Percentiles rank a stretch among this genome's conserved stretches.
These are phyloP conservation scores for Palaemon carinicauda DNA, from an alignment of 1,140 invertebrate genomes.

Conservation along the genomic window DNA sequence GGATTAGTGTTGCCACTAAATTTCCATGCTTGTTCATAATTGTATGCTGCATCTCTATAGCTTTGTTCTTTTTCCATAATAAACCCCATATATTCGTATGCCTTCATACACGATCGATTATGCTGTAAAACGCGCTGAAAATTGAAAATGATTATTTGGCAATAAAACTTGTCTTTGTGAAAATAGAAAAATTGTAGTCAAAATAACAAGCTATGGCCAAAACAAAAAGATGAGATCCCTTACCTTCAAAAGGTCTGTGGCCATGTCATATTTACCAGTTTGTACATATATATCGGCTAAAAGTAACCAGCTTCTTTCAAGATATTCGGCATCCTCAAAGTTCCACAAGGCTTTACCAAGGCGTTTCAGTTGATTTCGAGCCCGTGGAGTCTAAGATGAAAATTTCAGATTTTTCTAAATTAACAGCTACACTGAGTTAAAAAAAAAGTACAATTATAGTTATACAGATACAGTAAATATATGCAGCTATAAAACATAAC, in stretches of 20 bases:
- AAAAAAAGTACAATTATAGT: too few species aligned
- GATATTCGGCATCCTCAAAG: constrained; percentile 93
- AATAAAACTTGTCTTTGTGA: background rate
- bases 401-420: background rate
- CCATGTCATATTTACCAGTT: constrained; percentile 85
- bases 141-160: background rate
- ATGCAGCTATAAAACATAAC: too few species aligned
- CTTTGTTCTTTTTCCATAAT: constrained; percentile 93
- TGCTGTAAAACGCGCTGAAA: constrained; percentile 78
- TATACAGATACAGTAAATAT: too few species aligned
- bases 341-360: constrained; percentile 88
- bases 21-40: constrained; percentile 88
- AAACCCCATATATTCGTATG: constrained; percentile 87
- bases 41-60: constrained; percentile 83
- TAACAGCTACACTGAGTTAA: too few species aligned
- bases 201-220: too few species aligned
- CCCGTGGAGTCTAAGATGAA: constrained; percentile 52
- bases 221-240: background rate
- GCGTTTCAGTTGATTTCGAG: constrained; percentile 91
- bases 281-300: constrained; percentile 91
- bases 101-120: constrained; percentile 89
- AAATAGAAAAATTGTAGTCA: background rate
- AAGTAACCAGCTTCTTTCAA: constrained; percentile 93
- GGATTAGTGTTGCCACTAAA: constrained; percentile 82
- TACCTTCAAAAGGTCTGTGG: constrained; percentile 79